These are phyloP conservation scores for Thelaira solivaga DNA, from an alignment of 2,888 invertebrate species.

Conservation along the genomic window DNA sequence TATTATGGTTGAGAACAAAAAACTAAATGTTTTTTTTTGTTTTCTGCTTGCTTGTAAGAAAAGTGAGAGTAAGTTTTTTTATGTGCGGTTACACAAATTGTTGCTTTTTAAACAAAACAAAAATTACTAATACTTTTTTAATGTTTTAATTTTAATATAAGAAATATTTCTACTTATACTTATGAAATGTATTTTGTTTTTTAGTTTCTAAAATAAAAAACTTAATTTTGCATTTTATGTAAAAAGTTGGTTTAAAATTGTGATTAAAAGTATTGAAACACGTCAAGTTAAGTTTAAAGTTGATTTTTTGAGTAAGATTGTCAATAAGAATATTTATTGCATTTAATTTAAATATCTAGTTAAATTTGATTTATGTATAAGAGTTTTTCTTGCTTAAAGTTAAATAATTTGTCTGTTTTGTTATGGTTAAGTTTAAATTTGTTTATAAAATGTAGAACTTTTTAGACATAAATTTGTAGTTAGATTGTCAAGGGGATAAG, in stretches of 20 bases:
- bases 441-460: conserved; percentile 23
- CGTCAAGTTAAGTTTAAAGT: conserved; percentile 27
- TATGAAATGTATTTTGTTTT: no score
- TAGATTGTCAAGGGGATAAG: conserved; percentile 50
- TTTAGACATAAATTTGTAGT: no score
- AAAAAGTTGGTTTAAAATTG: no score
- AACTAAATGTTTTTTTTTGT: background rate
- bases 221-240: no score
- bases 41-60: background rate
- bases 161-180: conserved; percentile 14
- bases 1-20: background rate
- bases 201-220: no score
- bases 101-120: no score
- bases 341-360: conserved; percentile 4
- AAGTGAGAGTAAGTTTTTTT: background rate
- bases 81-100: conserved; percentile 41
- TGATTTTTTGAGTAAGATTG: conserved; percentile 51
- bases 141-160: background rate
- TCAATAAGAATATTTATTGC: conserved; percentile 39
- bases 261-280: conserved; percentile 37
- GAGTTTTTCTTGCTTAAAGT: conserved; percentile 3
- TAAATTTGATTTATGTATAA: conserved; percentile 27
- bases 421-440: conserved; percentile 15
- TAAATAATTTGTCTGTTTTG: conserved; percentile 14
- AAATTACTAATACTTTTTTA: background rate